Percentiles rank a stretch among this genome's conserved stretches.
phyloP scores from a whole-genome alignment of 2,113 vertebrate genomes.

The Anolis sagrei region DNA sequence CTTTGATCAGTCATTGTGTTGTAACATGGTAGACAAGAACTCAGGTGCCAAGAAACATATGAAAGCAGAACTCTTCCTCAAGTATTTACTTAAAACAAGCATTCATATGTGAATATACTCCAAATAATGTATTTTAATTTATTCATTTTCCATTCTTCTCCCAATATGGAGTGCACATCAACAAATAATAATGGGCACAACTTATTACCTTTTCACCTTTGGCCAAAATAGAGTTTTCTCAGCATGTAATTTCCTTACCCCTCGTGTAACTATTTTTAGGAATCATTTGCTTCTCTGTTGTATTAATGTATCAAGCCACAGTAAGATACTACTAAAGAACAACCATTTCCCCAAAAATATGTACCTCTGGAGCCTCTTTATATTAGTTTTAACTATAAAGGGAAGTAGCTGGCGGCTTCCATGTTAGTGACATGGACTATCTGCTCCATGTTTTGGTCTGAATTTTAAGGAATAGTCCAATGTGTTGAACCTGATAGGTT shows the following conservation, averaged over 20 bases:
- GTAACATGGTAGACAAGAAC: neutral
- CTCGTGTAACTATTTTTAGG: neutral
- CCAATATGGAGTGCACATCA: too few relatives aligned
- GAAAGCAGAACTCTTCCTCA: accelerated
- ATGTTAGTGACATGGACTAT: too few relatives aligned
- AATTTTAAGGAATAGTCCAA: too few relatives aligned
- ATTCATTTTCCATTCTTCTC: too few relatives aligned
- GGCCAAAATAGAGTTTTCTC: neutral
- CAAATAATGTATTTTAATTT: too few relatives aligned
- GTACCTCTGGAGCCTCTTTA: neutral
- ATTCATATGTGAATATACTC: too few relatives aligned
- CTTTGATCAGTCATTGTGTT: accelerated
- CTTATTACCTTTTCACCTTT: neutral
- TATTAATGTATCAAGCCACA: neutral
- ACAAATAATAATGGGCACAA: too few relatives aligned
- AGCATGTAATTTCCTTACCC: neutral
- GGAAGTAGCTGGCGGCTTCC: too few relatives aligned
- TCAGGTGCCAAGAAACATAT: accelerated
- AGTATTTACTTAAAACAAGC: neutral
- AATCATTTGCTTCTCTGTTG: neutral
- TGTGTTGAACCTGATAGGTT: too few relatives aligned
- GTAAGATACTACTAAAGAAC: neutral
- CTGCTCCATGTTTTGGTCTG: too few relatives aligned
- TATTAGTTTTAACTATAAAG: neutral
- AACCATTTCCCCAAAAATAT: neutral